Percentiles rank a stretch among this genome's conserved stretches.
phyloP scores from a whole-genome alignment of 1,140 invertebrate species.

The Heterodera carotae region DNA sequence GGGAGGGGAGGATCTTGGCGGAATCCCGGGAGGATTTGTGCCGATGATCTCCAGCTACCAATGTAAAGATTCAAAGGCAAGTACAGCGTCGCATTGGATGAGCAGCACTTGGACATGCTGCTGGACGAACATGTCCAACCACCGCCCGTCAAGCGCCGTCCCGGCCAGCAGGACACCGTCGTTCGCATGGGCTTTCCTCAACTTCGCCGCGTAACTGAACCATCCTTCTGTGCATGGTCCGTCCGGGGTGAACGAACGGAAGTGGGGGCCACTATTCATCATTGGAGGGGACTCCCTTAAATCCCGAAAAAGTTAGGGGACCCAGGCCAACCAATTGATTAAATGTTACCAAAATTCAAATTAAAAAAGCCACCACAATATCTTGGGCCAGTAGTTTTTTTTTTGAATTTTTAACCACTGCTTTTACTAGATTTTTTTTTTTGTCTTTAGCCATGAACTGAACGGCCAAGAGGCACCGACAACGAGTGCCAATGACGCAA shows the following conservation, averaged over 20 bases:
- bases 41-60: background rate
- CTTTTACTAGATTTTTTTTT: slow-evolving; percentile 12
- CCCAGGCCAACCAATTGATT: background rate
- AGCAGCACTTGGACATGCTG: slow-evolving; percentile 38
- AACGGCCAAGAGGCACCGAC: background rate
- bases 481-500: background rate
- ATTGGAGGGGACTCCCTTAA: no score
- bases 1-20: no score
- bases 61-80: slow-evolving; percentile 39
- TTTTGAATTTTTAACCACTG: no score
- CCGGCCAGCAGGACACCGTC: slow-evolving; percentile 36
- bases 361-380: no score
- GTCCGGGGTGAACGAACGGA: no score
- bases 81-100: slow-evolving; percentile 41
- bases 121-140: slow-evolving; percentile 40
- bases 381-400: no score
- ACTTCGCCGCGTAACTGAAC: background rate
- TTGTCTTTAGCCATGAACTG: slow-evolving; percentile 34
- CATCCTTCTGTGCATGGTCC: slow-evolving; percentile 42
- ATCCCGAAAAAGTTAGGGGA: no score
- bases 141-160: slow-evolving; percentile 22
- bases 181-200: slow-evolving; percentile 39
- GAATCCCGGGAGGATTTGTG: no score
- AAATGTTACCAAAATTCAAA: no score
- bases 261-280: no score